These are phyloP conservation scores for Xiphophorus maculatus DNA, from an alignment of 2,113 vertebrate species.

Conservation along the genomic window DNA sequence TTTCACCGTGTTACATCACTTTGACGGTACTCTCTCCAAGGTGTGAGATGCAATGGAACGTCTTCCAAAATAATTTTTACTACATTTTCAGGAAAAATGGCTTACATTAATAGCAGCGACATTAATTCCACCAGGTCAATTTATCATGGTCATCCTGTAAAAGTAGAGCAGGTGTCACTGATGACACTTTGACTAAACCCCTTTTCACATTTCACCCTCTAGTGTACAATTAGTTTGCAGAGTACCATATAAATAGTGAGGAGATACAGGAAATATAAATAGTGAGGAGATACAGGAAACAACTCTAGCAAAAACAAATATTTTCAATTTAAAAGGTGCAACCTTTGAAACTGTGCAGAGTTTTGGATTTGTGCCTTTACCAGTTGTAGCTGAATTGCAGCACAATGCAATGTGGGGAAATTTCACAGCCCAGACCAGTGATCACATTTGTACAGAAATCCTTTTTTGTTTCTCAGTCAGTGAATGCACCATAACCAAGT, in stretches of 20 bases:
- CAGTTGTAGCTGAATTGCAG: neutral
- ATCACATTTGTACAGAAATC: neutral
- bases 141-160: slow-evolving; percentile 24
- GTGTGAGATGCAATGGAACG: slow-evolving; percentile 57
- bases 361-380: neutral
- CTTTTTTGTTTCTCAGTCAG: neutral
- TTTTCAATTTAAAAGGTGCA: neutral
- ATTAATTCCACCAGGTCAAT: slow-evolving; percentile 15
- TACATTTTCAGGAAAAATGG: slow-evolving; percentile 32
- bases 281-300: neutral
- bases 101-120: slow-evolving; percentile 42
- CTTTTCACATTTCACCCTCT: neutral
- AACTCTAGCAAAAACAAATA: neutral
- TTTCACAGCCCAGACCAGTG: neutral
- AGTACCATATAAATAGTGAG: neutral
- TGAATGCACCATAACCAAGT: neutral
- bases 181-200: neutral
- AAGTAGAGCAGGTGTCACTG: slow-evolving; percentile 9
- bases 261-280: no score
- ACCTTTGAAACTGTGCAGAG: neutral
- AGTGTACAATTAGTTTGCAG: neutral
- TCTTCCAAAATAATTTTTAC: slow-evolving; percentile 55
- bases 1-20: slow-evolving; percentile 77
- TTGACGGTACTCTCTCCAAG: slow-evolving; percentile 47
- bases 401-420: neutral